These are phyloP conservation scores for Eremophila alpestris DNA, from an alignment of 2,797 vertebrate species.

Conservation along the genomic window DNA sequence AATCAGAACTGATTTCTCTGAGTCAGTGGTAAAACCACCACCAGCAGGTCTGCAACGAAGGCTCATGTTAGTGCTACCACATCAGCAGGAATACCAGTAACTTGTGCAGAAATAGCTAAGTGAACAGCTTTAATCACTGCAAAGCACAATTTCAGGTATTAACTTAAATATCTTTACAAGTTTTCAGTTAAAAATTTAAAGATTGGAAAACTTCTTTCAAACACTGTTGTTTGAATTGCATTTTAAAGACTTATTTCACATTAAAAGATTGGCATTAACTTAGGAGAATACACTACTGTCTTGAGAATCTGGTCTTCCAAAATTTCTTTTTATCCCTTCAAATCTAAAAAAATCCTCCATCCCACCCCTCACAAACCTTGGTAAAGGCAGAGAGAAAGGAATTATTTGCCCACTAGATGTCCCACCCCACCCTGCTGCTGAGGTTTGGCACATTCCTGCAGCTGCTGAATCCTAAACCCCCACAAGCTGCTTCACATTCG, in stretches of 20 bases:
- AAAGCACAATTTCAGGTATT: not conserved
- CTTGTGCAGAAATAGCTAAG: not conserved
- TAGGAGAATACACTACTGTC: not conserved
- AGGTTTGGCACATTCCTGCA: not conserved
- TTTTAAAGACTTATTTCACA: not conserved
- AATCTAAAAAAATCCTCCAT: not conserved
- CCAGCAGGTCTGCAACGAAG: not conserved
- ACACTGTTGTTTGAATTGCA: not conserved
- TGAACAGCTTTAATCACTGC: not conserved
- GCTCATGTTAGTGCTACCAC: not conserved
- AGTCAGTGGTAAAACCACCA: not conserved
- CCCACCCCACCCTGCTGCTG: not conserved
- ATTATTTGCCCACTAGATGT: not conserved
- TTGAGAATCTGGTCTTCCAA: not conserved
- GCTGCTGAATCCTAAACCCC: not conserved
- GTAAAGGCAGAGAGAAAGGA: not conserved
- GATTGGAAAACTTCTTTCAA: not conserved
- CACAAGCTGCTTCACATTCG: not conserved
- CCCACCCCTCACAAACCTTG: not conserved
- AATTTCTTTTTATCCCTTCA: not conserved
- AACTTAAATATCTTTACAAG: not conserved
- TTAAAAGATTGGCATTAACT: not conserved
- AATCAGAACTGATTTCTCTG: not conserved
- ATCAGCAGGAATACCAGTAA: not conserved
- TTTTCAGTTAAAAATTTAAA: not conserved